These are phyloP conservation scores for Laterallus jamaicensis DNA, from an alignment of 2,113 vertebrate genomes.

Conservation along the genomic window DNA sequence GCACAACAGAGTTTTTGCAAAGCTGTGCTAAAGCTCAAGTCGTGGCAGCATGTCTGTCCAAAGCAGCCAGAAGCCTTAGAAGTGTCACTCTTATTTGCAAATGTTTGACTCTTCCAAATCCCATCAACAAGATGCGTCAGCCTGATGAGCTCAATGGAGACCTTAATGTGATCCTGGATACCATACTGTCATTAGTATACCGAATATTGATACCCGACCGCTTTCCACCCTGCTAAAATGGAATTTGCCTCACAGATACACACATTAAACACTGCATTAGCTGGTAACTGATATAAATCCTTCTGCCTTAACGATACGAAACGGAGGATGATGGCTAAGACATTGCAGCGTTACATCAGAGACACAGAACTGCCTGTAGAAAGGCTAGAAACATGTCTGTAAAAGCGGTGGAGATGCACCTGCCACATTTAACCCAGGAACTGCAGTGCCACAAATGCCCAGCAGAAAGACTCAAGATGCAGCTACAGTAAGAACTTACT, in stretches of 20 bases:
- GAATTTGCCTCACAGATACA: conserved; percentile 51
- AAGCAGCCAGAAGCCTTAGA: neutral
- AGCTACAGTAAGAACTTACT: neutral
- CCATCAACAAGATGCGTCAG: neutral
- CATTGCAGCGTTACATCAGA: neutral
- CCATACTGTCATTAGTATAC: neutral
- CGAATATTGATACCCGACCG: neutral
- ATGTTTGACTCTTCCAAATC: neutral
- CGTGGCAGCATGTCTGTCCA: neutral
- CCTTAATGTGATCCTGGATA: neutral
- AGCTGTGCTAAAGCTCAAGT: neutral
- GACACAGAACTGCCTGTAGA: neutral
- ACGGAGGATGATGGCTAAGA: neutral
- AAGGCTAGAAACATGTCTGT: neutral
- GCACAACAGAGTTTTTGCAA: neutral
- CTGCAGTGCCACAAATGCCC: neutral
- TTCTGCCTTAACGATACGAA: neutral
- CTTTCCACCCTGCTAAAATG: neutral
- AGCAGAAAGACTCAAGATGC: neutral
- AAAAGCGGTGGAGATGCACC: neutral
- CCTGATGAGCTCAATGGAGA: neutral
- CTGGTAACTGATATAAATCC: neutral
- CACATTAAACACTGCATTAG: neutral
- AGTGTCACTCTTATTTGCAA: neutral
- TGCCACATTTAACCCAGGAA: neutral